Evolutionary conservation across 2,888 invertebrate species (phyloP).

Genomic region (Eupithecia vulgata): DNA sequence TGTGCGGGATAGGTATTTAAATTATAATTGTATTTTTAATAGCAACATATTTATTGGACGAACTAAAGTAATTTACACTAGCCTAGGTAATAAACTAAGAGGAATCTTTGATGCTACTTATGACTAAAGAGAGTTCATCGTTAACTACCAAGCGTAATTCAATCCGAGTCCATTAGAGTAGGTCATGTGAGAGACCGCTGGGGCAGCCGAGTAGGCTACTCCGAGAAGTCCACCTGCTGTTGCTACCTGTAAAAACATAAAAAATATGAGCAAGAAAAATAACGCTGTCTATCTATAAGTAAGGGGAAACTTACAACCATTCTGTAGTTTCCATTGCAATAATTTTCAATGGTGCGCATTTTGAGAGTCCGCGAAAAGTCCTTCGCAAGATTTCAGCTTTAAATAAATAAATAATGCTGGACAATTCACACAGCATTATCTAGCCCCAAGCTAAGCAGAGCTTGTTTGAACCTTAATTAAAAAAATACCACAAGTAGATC

Average conservation of each 20-base stretch:
- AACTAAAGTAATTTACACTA: conserved; percentile 59
- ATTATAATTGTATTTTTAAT: background rate
- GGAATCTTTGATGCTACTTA: conserved; percentile 66
- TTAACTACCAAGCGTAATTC: conserved; percentile 80
- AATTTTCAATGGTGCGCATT: too few species aligned
- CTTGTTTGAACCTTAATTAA: too few species aligned
- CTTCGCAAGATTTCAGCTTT: too few species aligned
- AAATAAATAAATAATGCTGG: too few species aligned
- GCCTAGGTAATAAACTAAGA: conserved; percentile 77
- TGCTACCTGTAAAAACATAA: conserved; percentile 66
- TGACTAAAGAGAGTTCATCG: conserved; percentile 5
- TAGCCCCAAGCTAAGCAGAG: too few species aligned
- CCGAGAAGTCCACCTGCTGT: conserved; percentile 80
- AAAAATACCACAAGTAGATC: too few species aligned
- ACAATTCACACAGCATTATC: too few species aligned
- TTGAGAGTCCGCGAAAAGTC: too few species aligned
- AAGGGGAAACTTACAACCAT: too few species aligned
- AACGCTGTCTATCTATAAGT: background rate
- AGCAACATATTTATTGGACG: conserved; percentile 1
- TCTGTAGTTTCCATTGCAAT: too few species aligned
- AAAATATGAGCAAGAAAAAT: background rate
- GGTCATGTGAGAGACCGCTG: conserved; percentile 85
- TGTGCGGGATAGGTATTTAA: background rate
- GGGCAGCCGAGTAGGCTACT: conserved; percentile 85
- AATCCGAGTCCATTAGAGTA: conserved; percentile 84